Base-by-base conservation (phyloP, 2,888 invertebrate species). In the Dasysyrphus tricinctus region DNA sequence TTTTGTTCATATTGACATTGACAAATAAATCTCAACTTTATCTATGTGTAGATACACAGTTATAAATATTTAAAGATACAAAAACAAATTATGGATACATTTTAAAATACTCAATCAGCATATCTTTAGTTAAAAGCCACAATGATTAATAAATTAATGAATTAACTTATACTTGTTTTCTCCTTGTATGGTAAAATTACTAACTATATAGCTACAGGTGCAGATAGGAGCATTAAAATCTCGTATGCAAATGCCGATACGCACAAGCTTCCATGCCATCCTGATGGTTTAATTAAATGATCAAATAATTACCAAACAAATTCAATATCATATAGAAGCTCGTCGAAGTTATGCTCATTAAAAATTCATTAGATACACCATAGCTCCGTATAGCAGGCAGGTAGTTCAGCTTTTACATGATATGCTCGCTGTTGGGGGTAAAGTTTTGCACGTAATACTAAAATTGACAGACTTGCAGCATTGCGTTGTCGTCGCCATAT, bases 231-330 rank as follows among this genome's bases (percentile, higher is more conserved):
- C 69, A 69, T 69, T 73, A 44, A 69, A 73, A 70, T 85, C 47
- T 37, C 73, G 42, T 73, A 85, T 85, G 84, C 84, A 85, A 85
- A 85, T 85, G 76, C 61, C 8, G 24, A 67, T 37, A 80, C 84
- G 76, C 80, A 80, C 65, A 59, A 78, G 39, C 82, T 59, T 51
- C 29, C 29, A 51, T 37, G 37, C 39, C 63, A 77, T 76, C 57
- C 39, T 47, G 70, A 65, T 65, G 65, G 67, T 73, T 80, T 85
- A 85, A 85, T 80, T 80, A 85, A 85, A 85, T 73, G 84, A 80
- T 85, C 84, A 85, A 85, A 85, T 85, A 85, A 85, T 80, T 85
- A 80, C 80, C 73, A 74, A 77, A 69, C 77, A 85, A 80, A 85
- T 85, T 77, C 76, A 85, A 80, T 85, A 80, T 77, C 59, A 49